Evolutionary conservation across 2,797 vertebrate genomes (phyloP), one percentile per base, ranked within the genome.

Genomic region (Poecilia picta): DNA sequence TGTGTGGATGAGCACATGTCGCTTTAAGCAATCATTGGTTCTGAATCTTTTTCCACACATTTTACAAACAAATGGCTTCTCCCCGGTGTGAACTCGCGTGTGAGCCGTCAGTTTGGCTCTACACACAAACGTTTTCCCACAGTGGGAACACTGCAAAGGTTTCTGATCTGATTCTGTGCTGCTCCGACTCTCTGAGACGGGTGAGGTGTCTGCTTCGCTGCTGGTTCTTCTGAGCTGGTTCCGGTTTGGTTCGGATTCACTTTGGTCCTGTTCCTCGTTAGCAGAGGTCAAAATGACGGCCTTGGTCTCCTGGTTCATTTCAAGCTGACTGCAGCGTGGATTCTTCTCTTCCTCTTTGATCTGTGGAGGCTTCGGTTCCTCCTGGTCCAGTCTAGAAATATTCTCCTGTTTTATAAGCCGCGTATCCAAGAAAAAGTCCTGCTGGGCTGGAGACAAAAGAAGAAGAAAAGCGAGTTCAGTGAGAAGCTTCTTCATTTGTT

Each of bases 1-100:
- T 18, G 74, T 75, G 74, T 31, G 31, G 74, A 23, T 13, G 5
- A 13, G 10, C 3, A 2, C n/a, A 28, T 57, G 74, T 62, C 8
- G n/a, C 13, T 33, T 31, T 46, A 57, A 43, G 41, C 41, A 75
- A 25, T 13, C 45, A n/a, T 31, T 57, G 41, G 41, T 62, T 75
- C n/a, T 75, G 74, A 75, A 75, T 4, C 55, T 11, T 23, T 75
- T 75, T 3, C 74, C 74, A 20, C 51, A 74, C 23, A 53, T n/a
- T 4, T 74, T 53, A 28, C 73, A 74, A 2, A 57, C 36, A 28
- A 25, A 74, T 1, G 36, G 73, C 7, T 53, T n/a, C 73, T 74
- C 73, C 7, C 73, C 25, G 12, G 73, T 74, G 73, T 62, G 74
- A 28, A 59, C 55, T 31, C 4, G 25, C 11, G 11, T 12, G 55